Evolutionary conservation across 2,888 invertebrate species (phyloP), one percentile per base, ranked within the genome.

Genomic region (Polyommatus iphigenia): DNA sequence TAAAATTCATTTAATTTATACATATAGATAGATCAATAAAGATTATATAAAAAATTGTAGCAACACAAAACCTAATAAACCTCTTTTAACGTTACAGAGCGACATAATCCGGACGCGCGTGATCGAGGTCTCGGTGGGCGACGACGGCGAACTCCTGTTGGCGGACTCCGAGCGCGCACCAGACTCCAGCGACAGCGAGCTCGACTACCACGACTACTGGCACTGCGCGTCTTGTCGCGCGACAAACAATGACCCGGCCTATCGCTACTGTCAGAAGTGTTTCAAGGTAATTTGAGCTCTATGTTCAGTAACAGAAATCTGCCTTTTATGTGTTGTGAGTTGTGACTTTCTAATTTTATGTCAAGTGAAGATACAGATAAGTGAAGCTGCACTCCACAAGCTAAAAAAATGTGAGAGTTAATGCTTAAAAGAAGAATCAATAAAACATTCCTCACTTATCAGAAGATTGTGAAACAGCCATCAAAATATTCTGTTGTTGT

Each of bases 241-340:
- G 76, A 87, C 88, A 82, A 95, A 94, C 85, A 95, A 96, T 87
- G 96, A 96, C 90, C 96, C 96, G 62, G 89, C 95, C 79, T 96
- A 95, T 86, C 90, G 96, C 81, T 96, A 95, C 90, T 97, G 96
- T 88, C 95, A 96, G 87, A 95, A 95, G 89, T 96, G 96, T 87
- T 96, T 95, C 87, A 95, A 96, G 96, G 96, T 96, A 87, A 84
- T 78, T 7, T 46, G 24, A 20, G 15, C 59, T 59, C 20, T n/a
- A 59, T 20, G 54, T 46, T 46, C 46, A 46, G 18, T 0, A 18
- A 20, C 6, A 1, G 59, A 59, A 59, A 20, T 20, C 54, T 54
- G 18, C 15, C 5, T 18, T 54, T 54, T 54, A 54, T 18, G 54
- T 54, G 54, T 54, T 46, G 46, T 10, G 3, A 46, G 3, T 20